These are phyloP conservation scores for Ceyx melanurus DNA, from an alignment of 2,113 vertebrate species.

Conservation along the genomic window DNA sequence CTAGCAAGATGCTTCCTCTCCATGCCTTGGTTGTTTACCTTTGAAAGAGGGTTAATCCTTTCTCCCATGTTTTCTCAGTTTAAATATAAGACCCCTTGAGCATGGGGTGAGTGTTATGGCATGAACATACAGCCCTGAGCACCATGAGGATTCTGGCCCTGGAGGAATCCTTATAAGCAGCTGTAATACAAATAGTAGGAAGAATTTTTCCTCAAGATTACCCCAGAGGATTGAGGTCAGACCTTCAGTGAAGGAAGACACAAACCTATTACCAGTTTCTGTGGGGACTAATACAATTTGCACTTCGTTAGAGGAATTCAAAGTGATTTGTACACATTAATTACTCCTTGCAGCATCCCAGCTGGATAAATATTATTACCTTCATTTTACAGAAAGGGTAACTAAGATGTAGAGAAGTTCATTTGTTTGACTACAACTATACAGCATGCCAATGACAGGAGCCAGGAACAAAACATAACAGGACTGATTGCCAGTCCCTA, in stretches of 20 bases:
- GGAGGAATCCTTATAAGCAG: neutral
- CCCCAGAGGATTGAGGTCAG: constrained; percentile 48
- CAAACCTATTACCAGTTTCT: constrained; percentile 67
- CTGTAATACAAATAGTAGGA: constrained; percentile 20
- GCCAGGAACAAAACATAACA: neutral
- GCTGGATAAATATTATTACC: constrained; percentile 68
- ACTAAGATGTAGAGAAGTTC: constrained; percentile 49
- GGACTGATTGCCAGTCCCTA: neutral
- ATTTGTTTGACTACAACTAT: constrained; percentile 20
- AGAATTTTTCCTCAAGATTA: constrained; percentile 48
- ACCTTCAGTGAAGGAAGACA: constrained; percentile 34
- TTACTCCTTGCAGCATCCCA: constrained; percentile 66
- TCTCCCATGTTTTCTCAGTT: neutral
- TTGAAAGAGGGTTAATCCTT: neutral
- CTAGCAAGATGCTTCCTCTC: neutral
- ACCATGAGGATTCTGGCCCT: neutral
- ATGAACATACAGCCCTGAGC: neutral
- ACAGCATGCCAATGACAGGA: neutral
- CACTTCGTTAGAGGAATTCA: constrained; percentile 63
- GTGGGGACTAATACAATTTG: constrained; percentile 64
- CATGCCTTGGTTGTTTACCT: neutral
- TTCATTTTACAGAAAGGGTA: constrained; percentile 53
- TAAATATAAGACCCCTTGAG: neutral
- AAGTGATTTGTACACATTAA: constrained; percentile 66
- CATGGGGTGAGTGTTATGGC: neutral